Evolutionary conservation across 2,113 vertebrate genomes (phyloP), one percentile per base, ranked within the genome.

Genomic region (Chaetodon auriga): DNA sequence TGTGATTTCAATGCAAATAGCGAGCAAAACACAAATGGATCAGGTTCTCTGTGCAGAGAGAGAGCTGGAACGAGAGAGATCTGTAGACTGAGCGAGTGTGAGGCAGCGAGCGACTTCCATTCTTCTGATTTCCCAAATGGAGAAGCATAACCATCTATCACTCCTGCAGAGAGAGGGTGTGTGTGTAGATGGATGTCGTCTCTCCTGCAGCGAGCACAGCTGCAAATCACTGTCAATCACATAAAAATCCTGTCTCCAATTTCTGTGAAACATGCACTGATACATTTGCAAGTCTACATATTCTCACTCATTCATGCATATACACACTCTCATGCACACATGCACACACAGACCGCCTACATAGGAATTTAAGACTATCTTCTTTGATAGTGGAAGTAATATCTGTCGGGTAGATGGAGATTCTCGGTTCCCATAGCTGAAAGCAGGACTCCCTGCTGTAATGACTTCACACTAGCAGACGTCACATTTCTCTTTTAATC

Each of bases 101-200:
- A 79, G 53, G 65, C 80, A 73, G 80, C 36, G 2, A 82, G 69
- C 43, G 49, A 88, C 85, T 88, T 90, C 81, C 81, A 86, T 84
- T 90, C 79, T 84, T 90, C 85, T 91, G 88, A 92, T 92, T 90
- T 89, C 79, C 76, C 87, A 89, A 90, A 90, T 86, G 90, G 83
- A 92, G 89, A 85, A 79, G 55, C 85, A 70, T 83, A 81, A 87
- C 77, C 70, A 83, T 91, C 81, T 70, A 88, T 91, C 87, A 87
- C 65, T 87, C 85, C 82, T 84, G 80, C 75, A 53, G 83, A 75
- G 87, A 72, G 54, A 43, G 75, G 5, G 53, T 78, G 64, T 78
- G 84, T 71, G 68, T 68, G 36, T 66, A 18, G 72, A 64, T 78
- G 81, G 78, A 71, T 76, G 82, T 30, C 23, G 23, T 55, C 70